Evolutionary conservation across 2,888 invertebrate genomes (phyloP).

Genomic region (Lamellibrachia satsuma): DNA sequence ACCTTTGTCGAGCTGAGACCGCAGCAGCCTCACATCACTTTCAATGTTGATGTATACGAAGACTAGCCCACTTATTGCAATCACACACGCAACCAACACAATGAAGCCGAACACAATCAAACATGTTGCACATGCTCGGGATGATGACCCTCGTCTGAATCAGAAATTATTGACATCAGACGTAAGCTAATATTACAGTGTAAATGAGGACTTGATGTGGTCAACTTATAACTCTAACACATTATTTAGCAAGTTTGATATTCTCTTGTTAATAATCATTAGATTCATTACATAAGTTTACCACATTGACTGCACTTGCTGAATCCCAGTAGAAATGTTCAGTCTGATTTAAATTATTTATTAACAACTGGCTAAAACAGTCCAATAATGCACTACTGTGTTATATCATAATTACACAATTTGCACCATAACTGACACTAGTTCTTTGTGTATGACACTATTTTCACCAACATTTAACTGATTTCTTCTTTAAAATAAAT

Average conservation of each 20-base stretch:
- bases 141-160: constrained; percentile 19
- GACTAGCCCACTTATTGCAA: constrained; percentile 59
- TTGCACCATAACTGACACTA: no score
- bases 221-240: background rate
- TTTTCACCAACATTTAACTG: no score
- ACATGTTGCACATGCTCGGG: constrained; percentile 56
- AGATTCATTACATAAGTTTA: background rate
- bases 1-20: constrained; percentile 38
- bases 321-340: background rate
- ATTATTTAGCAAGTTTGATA: background rate
- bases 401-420: no score
- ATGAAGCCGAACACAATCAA: constrained; percentile 57
- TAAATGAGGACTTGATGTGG: background rate
- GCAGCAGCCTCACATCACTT: constrained; percentile 59
- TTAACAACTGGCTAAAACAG: background rate
- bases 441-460: no score
- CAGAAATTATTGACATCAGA: constrained; percentile 20
- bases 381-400: background rate
- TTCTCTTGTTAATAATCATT: background rate
- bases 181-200: background rate
- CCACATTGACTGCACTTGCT: no score
- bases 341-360: background rate
- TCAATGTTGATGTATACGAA: constrained; percentile 65
- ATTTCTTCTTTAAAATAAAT: no score
- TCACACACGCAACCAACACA: constrained; percentile 59